Evolutionary conservation across 1,140 invertebrate species (phyloP), one percentile per base, ranked within the genome.

Genomic region (Maconellicoccus hirsutus): DNA sequence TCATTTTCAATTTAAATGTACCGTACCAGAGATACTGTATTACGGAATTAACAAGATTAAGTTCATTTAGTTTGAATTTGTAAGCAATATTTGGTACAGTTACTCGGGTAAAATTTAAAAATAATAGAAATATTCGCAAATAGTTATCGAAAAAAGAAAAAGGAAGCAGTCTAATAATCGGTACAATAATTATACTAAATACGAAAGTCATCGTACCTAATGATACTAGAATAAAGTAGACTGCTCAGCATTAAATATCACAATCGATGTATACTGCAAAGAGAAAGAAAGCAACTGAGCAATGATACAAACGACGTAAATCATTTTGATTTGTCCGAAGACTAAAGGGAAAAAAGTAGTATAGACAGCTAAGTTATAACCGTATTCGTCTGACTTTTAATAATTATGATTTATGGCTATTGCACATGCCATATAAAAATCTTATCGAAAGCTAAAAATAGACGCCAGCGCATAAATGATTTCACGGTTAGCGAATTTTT

Each of bases 391-490:
- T 52, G 12, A 16, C n/a, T 52, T 52, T 52, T 52, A 52, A 52
- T 52, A 52, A 52, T 52, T 52, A 16, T 52, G n/a, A 52, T 52
- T 52, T 52, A 52, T 52, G 42, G 42, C n/a, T 52, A 14, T 52
- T 52, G 42, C 42, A 52, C 42, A 52, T 52, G 42, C 42, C 42
- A 52, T 52, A 52, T 19, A 52, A 19, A 3, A 14, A 19, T 19
- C 42, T 33, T 33, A 33, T 33, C 29, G 29, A 33, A 12, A 33
- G 42, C 42, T 52, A 52, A 52, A 52, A 52, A 52, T 52, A 52
- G 42, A 52, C 42, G 42, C 42, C 42, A 52, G 42, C 42, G 42
- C 42, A 52, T 52, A 52, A 52, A 52, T 52, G 42, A 52, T 52
- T 52, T 52, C 42, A 52, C 42, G 42, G 42, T 52, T 33, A 52